These are phyloP conservation scores for Apodemia duryi DNA, from an alignment of 2,888 invertebrate species.

Conservation along the genomic window DNA sequence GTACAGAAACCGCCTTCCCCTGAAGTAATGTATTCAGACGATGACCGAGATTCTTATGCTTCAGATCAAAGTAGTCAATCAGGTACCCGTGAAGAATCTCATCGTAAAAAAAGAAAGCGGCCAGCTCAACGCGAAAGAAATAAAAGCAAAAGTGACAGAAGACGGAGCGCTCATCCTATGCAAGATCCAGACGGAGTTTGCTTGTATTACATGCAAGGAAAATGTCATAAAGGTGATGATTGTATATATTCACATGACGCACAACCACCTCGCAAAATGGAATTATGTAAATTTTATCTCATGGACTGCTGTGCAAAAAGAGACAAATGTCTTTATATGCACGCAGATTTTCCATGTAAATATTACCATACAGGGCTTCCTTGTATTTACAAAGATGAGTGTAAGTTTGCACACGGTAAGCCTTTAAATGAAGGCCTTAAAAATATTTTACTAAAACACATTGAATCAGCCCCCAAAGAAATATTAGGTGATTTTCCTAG, in stretches of 20 bases:
- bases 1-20: conserved; percentile 52
- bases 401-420: conserved; percentile 95
- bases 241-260: conserved; percentile 93
- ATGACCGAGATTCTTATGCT: conserved; percentile 75
- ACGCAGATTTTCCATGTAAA: conserved; percentile 98
- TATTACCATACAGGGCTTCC: conserved; percentile 96
- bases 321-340: conserved; percentile 97
- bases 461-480: conserved; percentile 94
- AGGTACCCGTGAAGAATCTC: conserved; percentile 64
- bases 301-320: conserved; percentile 97
- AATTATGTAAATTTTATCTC: conserved; percentile 97
- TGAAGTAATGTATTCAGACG: conserved; percentile 61
- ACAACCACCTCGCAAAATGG: conserved; percentile 90
- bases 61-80: conserved; percentile 73
- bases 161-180: conserved; percentile 77
- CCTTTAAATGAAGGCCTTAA: conserved; percentile 90
- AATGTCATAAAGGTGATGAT: conserved; percentile 91
- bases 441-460: conserved; percentile 84
- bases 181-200: conserved; percentile 87
- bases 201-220: conserved; percentile 92
- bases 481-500: conserved; percentile 94
- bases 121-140: conserved; percentile 64
- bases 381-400: conserved; percentile 89
- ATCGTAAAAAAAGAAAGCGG: conserved; percentile 60
- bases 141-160: conserved; percentile 73